Conservation (phyloP, 2,113 vertebrate genomes). For the Rallus limicola region DNA sequence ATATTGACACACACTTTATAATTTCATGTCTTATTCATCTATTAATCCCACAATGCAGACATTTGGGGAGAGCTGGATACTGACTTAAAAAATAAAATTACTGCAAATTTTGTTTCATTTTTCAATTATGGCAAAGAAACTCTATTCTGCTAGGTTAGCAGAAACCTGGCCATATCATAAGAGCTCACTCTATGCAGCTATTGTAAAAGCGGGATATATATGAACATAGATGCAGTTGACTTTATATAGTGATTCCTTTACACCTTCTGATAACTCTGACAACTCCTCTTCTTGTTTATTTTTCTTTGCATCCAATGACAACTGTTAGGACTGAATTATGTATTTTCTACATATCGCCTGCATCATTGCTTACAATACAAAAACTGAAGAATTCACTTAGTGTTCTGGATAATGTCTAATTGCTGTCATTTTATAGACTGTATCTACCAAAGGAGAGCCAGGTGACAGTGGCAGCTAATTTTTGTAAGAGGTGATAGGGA, state of each 20-base stretch:
- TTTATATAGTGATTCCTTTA: background rate
- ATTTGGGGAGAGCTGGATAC: background rate
- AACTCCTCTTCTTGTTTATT: background rate
- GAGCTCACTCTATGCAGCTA: background rate
- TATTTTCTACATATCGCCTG: background rate
- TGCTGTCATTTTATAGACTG: background rate
- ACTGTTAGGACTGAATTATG: background rate
- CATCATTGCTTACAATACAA: background rate
- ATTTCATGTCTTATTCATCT: background rate
- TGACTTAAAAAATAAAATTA: background rate
- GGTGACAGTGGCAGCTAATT: background rate
- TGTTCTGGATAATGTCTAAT: background rate
- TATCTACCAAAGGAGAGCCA: background rate
- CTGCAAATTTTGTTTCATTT: background rate
- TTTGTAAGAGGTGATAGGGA: background rate
- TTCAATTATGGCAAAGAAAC: background rate
- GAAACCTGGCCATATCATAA: background rate
- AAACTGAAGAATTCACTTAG: background rate
- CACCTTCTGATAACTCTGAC: background rate
- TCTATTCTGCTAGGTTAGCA: background rate
- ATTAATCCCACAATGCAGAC: background rate
- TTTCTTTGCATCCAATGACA: background rate
- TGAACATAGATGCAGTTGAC: background rate
- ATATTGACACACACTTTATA: background rate
- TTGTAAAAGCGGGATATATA: background rate